Evolutionary conservation across 2,888 invertebrate genomes (phyloP), one percentile per base, ranked within the genome.

Genomic region (Apodemia hepburni): DNA sequence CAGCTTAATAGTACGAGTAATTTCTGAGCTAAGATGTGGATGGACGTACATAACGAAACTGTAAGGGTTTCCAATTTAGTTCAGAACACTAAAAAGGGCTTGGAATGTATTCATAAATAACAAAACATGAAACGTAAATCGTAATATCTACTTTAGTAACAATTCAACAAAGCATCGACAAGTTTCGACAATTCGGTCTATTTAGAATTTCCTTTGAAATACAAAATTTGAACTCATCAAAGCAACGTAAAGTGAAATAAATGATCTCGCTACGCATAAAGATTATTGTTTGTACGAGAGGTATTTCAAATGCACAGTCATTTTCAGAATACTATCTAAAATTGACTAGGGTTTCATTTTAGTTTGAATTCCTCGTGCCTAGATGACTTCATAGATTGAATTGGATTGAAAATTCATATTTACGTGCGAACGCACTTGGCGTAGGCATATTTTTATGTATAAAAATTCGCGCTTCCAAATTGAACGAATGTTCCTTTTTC

Each of bases 201-300:
- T 54, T 29, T 54, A 27, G 27, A 54, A 54, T 54, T 54, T 27
- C 54, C 54, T 54, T 54, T 54, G 54, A 54, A 54, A 54, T 27
- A 54, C 54, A 54, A 54, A 54, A 54, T 54, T 54, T 54, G 54
- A 54, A 54, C 54, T 54, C 54, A 54, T 54, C 27, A 54, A 54
- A 54, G 54, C 54, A 15, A 29, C 54, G 54, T 54, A 54, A 54
- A 54, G 27, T 54, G 29, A 27, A 54, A 54, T n/a, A 27, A 54
- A 54, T 27, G 54, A 27, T 54, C 27, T 27, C 54, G 45, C 45
- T 45, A 45, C 45, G 54, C 12, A 54, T 29, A 27, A 27, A 54
- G 54, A 54, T 54, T 54, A 54, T 54, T 54, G 54, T 54, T 54
- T 22, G 54, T 54, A 29, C 15, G 54, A 15, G 54, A 54, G 54